phyloP scores from a whole-genome alignment of 2,888 invertebrate genomes.

The Thymelicus sylvestris region DNA sequence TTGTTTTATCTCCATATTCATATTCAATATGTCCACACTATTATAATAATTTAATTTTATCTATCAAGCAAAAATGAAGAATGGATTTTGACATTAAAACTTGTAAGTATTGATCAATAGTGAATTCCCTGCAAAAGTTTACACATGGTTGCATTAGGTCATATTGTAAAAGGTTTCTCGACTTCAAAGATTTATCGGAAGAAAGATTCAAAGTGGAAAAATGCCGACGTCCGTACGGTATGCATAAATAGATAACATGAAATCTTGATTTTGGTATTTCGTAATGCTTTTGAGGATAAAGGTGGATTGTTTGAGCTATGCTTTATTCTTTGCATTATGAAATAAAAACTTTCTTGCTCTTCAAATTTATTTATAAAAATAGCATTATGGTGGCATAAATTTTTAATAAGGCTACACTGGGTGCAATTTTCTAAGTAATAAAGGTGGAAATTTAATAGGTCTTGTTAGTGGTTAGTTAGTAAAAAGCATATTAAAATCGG shows the following conservation, averaged over 20 bases:
- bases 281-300: constrained; percentile 23
- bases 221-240: constrained; percentile 23
- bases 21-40: too few species aligned
- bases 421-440: too few species aligned
- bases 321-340: constrained; percentile 8
- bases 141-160: constrained; percentile 22
- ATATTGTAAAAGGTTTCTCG: constrained; percentile 12
- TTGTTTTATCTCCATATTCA: too few species aligned
- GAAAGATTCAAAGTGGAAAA: constrained; percentile 33
- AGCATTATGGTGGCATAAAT: neutral
- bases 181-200: constrained; percentile 34
- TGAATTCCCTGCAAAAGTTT: neutral
- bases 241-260: constrained; percentile 32
- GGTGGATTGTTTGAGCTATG: constrained; percentile 18
- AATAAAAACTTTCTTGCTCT: neutral
- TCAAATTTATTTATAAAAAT: neutral
- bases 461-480: too few species aligned
- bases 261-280: constrained; percentile 30
- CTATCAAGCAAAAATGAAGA: too few species aligned
- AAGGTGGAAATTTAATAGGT: too few species aligned
- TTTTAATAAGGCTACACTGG: too few species aligned
- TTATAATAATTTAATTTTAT: too few species aligned
- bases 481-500: too few species aligned
- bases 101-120: too few species aligned
- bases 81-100: too few species aligned